Evolutionary conservation across 2,797 vertebrate species (phyloP).

Genomic region (Agapornis canus): DNA sequence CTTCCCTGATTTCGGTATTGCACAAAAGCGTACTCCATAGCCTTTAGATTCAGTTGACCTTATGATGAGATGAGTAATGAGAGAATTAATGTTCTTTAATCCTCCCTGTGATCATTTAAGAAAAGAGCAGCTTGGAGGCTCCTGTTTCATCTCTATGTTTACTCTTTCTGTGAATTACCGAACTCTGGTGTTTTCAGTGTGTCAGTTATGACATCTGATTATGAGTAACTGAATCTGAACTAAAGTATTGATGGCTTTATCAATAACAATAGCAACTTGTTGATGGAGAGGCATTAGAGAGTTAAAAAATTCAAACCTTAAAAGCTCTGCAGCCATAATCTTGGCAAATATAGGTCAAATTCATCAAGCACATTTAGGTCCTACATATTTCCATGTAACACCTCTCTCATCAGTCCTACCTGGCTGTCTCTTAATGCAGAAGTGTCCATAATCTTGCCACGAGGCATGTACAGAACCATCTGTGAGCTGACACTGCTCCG

Average conservation of each 20-base stretch:
- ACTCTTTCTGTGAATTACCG: neutral
- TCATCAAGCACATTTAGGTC: neutral
- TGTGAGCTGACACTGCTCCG: neutral
- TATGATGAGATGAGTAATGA: neutral
- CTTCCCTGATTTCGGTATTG: neutral
- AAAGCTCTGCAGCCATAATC: neutral
- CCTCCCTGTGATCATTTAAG: neutral
- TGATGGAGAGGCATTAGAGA: neutral
- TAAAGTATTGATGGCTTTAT: neutral
- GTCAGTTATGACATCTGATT: neutral
- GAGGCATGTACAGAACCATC: neutral
- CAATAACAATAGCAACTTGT: neutral
- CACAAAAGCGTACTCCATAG: neutral
- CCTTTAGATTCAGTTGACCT: slow-evolving; percentile 12
- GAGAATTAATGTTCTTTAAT: slow-evolving; percentile 16
- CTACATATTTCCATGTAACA: neutral
- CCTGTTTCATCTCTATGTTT: neutral
- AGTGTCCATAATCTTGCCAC: neutral
- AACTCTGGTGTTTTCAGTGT: neutral
- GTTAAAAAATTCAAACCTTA: neutral
- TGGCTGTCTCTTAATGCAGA: neutral
- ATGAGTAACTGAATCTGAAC: neutral
- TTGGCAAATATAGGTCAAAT: neutral
- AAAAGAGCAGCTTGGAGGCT: neutral
- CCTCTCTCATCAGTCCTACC: neutral